A percentile compares a stretch with the other conserved stretches of the same genome.
Conservation (phyloP, 2,888 invertebrate genomes). For the Pterostichus niger region DNA sequence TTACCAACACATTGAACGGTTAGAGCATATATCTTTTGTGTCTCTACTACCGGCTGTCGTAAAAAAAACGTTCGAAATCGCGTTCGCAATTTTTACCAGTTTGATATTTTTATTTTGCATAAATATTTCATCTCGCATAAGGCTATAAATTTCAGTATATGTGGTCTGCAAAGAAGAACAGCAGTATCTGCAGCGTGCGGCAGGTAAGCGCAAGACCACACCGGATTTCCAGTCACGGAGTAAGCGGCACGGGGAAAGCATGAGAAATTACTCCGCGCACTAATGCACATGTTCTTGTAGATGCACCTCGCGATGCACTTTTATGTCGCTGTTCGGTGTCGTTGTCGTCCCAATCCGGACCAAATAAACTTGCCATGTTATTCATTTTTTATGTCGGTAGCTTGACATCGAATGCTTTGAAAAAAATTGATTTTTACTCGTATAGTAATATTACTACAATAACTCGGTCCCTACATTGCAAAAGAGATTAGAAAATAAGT, state of each 20-base stretch:
- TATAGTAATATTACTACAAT: too few species aligned
- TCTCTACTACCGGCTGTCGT: slow-evolving; percentile 54
- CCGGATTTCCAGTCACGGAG: slow-evolving; percentile 50
- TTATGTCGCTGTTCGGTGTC: slow-evolving; percentile 14
- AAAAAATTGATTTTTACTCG: too few species aligned
- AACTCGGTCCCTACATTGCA: too few species aligned
- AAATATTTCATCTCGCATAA: slow-evolving; percentile 61
- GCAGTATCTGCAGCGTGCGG: slow-evolving; percentile 24
- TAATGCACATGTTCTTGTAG: slow-evolving; percentile 49
- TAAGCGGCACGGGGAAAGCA: slow-evolving; percentile 8
- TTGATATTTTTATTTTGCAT: slow-evolving; percentile 67
- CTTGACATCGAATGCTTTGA: neutral
- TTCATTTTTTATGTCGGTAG: slow-evolving; percentile 1
- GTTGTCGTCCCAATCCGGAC: neutral
- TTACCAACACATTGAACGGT: slow-evolving; percentile 64
- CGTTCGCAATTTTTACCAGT: slow-evolving; percentile 63
- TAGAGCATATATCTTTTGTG: slow-evolving; percentile 65
- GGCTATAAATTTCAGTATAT: slow-evolving; percentile 62
- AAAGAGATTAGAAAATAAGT: too few species aligned
- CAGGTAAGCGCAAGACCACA: slow-evolving; percentile 33
- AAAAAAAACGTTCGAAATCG: slow-evolving; percentile 64
- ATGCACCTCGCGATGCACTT: slow-evolving; percentile 41
- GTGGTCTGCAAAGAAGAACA: slow-evolving; percentile 52
- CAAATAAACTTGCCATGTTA: neutral
- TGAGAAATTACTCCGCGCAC: slow-evolving; percentile 43